phyloP scores from a whole-genome alignment of 2,113 vertebrate genomes.

The Clarias gariepinus region DNA sequence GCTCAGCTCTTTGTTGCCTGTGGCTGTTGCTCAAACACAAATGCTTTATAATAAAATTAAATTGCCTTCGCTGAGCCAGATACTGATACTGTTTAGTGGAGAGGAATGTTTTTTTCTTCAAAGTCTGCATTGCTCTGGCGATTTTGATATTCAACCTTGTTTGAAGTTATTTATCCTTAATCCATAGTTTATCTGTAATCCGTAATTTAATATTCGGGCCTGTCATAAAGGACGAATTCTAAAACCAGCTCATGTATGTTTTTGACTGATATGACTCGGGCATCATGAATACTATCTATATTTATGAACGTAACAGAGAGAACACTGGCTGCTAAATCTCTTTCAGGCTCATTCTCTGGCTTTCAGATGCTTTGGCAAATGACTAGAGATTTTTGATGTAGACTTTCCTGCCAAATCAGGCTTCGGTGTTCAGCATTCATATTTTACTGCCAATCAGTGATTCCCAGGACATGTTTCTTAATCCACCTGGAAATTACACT shows the following conservation, averaged over 20 bases:
- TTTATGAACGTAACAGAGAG: conserved; percentile 48
- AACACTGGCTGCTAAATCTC: conserved; percentile 52
- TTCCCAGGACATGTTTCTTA: conserved; percentile 47
- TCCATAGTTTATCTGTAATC: not conserved
- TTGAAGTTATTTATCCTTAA: conserved; percentile 49
- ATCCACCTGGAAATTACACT: conserved; percentile 43
- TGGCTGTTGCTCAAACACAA: conserved; percentile 31
- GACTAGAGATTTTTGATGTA: conserved; percentile 47
- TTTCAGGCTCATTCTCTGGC: conserved; percentile 50
- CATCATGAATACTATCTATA: conserved; percentile 35
- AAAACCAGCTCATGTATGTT: conserved; percentile 25
- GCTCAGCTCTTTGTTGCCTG: conserved; percentile 18
- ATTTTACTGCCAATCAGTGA: conserved; percentile 62
- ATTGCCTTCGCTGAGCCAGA: conserved; percentile 55
- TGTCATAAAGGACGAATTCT: not conserved
- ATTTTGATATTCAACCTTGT: conserved; percentile 41
- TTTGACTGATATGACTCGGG: conserved; percentile 1
- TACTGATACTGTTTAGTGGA: conserved; percentile 58
- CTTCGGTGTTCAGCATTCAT: conserved; percentile 47
- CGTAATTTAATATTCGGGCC: conserved; percentile 57
- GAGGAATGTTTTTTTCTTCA: conserved; percentile 51
- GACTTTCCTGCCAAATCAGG: conserved; percentile 67
- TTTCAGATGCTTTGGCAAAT: conserved; percentile 54
- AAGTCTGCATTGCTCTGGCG: conserved; percentile 45
- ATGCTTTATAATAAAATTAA: conserved; percentile 48